Percentiles rank a stretch among this genome's conserved stretches.
These are phyloP conservation scores for Hippocampus guttulatus DNA, from an alignment of 2,113 vertebrate species.

Conservation along the genomic window DNA sequence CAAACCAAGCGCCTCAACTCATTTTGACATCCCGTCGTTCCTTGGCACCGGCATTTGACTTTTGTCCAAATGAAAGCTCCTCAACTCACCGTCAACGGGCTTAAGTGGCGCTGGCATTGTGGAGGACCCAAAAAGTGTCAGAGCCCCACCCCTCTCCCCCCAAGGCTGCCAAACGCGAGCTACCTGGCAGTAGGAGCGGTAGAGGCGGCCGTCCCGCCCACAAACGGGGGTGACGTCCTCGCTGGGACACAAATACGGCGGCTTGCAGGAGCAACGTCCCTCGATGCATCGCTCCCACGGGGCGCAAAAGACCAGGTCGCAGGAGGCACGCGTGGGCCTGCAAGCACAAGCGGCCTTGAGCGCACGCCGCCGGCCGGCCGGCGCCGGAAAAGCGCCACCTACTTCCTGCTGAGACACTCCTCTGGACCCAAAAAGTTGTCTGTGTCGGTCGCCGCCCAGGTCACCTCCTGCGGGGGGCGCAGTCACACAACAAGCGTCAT, in stretches of 20 bases:
- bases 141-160: too few species aligned
- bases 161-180: neutral
- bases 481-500: neutral
- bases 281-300: constrained; percentile 47
- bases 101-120: too few species aligned
- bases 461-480: neutral
- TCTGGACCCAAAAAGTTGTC: constrained; percentile 7
- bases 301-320: constrained; percentile 39
- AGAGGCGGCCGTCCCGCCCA: neutral
- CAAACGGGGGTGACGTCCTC: neutral
- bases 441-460: neutral
- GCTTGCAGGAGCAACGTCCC: constrained; percentile 32
- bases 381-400: neutral
- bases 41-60: too few species aligned
- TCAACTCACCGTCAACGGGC: too few species aligned
- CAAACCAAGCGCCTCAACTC: neutral
- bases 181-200: constrained; percentile 55
- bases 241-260: constrained; percentile 28
- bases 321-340: constrained; percentile 33
- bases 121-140: too few species aligned
- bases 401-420: constrained; percentile 18
- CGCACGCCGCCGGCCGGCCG: neutral
- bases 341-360: neutral
- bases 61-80: too few species aligned
- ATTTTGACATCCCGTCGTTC: too few species aligned